Base-by-base conservation (phyloP, 2,888 invertebrate species). In the Caenorhabditis angaria region DNA sequence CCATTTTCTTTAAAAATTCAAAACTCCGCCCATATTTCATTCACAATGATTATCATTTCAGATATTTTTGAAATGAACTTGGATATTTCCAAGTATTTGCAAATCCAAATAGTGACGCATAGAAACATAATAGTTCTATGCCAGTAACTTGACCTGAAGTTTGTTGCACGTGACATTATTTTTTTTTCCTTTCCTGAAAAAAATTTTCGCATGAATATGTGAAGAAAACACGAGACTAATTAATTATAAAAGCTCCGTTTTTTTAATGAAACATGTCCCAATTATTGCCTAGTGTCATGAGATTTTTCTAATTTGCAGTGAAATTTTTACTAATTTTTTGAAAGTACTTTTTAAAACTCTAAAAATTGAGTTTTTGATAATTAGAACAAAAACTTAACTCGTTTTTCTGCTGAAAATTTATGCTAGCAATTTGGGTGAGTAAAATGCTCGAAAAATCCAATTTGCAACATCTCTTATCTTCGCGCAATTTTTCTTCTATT, bases 381-480 rank as follows among this genome's bases (percentile, higher is more conserved):
- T n/a, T n/a, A 12, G 41, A 41, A 41, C 41, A 18, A 12, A 41
- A 41, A 14, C 10, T 2, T 41, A 18, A 18, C 41, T 18, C 41
- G 10, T 41, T 41, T 41, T 41, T 18, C 10, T 2, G 41, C 32
- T 32, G 10, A 8, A 32, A 5, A 10, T 32, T 12, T 12, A 41
- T 12, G 18, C 3, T 14, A 18, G 41, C 41, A 41, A 41, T 18
- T 41, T 41, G 41, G 41, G 18, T 14, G 41, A 41, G 41, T 18
- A 41, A 32, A 32, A n/a, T n/a, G n/a, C n/a, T n/a, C n/a, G n/a
- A 32, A 32, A 41, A 41, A 41, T 41, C 41, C 18, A 41, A 22
- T 56, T 35, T 50, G 57, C 25, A 28, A 32, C 62, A 55, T 54
- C 68, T 29, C 58, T 66, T 41, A 61, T 58, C 58, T 51, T 32